phyloP scores from a whole-genome alignment of 2,113 vertebrate genomes.

The Colossoma macropomum region DNA sequence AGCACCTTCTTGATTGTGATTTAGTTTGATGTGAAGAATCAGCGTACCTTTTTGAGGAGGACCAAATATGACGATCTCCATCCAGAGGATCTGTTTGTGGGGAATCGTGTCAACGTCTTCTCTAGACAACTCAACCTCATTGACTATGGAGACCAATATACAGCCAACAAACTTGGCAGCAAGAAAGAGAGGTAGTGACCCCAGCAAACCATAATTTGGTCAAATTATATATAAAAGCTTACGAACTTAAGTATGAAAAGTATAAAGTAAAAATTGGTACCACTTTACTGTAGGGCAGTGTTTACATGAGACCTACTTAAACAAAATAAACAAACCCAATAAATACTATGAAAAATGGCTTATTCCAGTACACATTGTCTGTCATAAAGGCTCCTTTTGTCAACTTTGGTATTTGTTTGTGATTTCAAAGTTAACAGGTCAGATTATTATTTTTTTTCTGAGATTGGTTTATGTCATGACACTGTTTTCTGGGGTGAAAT shows the following conservation, averaged over 20 bases:
- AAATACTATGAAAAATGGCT: no score
- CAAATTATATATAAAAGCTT: not conserved
- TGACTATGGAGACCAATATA: constrained; percentile 92
- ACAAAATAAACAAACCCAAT: no score
- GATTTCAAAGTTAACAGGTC: no score
- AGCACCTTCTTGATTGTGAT: constrained; percentile 23
- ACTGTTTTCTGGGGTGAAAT: no score
- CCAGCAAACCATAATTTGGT: not conserved
- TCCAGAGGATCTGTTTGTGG: constrained; percentile 89
- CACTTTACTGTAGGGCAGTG: no score
- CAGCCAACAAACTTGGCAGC: constrained; percentile 88
- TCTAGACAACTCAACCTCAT: constrained; percentile 88
- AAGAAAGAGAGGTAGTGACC: constrained; percentile 87
- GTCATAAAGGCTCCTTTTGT: no score
- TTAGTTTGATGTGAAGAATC: constrained; percentile 94
- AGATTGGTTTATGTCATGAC: no score
- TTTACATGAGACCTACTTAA: no score
- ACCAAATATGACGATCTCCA: constrained; percentile 85
- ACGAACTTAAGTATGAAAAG: not conserved
- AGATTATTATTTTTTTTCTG: no score
- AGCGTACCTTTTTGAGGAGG: constrained; percentile 85
- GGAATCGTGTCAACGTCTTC: constrained; percentile 89
- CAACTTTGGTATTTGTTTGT: no score
- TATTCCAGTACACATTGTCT: no score
- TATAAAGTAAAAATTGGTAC: no score